Conservation (phyloP, 2,888 invertebrate species). For the Rhagonycha lutea region DNA sequence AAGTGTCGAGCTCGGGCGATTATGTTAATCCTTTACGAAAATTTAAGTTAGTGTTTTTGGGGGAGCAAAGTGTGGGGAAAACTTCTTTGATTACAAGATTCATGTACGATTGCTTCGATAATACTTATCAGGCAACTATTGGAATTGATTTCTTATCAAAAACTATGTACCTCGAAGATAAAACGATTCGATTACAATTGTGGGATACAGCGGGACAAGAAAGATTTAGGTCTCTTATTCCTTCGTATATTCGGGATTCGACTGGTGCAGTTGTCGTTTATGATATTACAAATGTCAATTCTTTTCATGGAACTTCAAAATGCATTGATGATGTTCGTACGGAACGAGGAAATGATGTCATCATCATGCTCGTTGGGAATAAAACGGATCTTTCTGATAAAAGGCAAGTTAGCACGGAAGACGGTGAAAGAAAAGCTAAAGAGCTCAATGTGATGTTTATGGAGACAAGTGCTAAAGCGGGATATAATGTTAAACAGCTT, state of each 20-base stretch:
- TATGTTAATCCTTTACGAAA: slow-evolving; percentile 98
- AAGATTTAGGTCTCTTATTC: slow-evolving; percentile 94
- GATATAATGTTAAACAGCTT: slow-evolving; percentile 99
- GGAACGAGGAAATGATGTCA: slow-evolving; percentile 98
- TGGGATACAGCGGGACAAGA: slow-evolving; percentile 99
- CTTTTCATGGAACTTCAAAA: slow-evolving; percentile 99
- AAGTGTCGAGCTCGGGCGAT: slow-evolving; percentile 91
- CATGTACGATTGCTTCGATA: slow-evolving; percentile 99
- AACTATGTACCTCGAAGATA: slow-evolving; percentile 99
- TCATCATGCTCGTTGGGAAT: slow-evolving; percentile 99
- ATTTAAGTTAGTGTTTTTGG: slow-evolving; percentile 98
- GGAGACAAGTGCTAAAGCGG: slow-evolving; percentile 99
- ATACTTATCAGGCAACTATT: slow-evolving; percentile 99
- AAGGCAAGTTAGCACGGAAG: slow-evolving; percentile 96
- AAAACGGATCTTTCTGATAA: slow-evolving; percentile 99
- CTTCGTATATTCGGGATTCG: slow-evolving; percentile 98
- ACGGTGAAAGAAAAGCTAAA: slow-evolving; percentile 98
- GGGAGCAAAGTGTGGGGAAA: slow-evolving; percentile 99
- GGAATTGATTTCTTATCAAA: slow-evolving; percentile 99
- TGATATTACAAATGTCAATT: slow-evolving; percentile 98
- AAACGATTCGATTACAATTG: slow-evolving; percentile 94
- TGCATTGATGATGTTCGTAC: slow-evolving; percentile 99
- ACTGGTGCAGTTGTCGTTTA: slow-evolving; percentile 99
- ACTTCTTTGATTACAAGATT: slow-evolving; percentile 98
- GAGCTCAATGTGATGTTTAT: slow-evolving; percentile 99